phyloP scores from a whole-genome alignment of 2,888 invertebrate species.

The Quadriops clusia region DNA sequence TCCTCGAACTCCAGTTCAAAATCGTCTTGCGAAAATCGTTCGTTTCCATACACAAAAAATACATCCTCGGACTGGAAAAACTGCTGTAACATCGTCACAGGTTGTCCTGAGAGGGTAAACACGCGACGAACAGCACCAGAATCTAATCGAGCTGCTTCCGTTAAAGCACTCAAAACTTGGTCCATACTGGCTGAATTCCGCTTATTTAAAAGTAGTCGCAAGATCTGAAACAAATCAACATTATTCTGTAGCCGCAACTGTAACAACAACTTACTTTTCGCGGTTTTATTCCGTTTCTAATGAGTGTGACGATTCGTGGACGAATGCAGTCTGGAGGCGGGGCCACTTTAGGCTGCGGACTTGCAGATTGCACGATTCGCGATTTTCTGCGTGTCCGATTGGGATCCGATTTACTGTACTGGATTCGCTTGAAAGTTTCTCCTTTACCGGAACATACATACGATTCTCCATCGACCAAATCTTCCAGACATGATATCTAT shows the following conservation, averaged over 20 bases:
- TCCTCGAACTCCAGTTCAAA: conserved; percentile 91
- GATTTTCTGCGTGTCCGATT: conserved; percentile 31
- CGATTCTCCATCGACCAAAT: conserved; percentile 80
- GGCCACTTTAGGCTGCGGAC: conserved; percentile 38
- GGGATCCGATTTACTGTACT: conserved; percentile 51
- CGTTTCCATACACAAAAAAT: conserved; percentile 91
- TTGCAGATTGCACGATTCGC: conserved; percentile 36
- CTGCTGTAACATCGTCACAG: conserved; percentile 66
- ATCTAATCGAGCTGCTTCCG: conserved; percentile 86
- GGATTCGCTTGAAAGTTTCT: conserved; percentile 79
- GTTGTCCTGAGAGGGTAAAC: conserved; percentile 72
- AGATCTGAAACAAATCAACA: no score
- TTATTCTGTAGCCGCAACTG: no score
- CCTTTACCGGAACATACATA: conserved; percentile 94
- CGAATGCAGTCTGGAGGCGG: conserved; percentile 51
- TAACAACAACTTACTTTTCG: conserved; percentile 59
- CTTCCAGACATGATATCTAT: conserved; percentile 63
- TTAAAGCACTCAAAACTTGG: conserved; percentile 84
- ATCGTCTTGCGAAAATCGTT: conserved; percentile 74
- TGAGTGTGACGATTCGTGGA: conserved; percentile 87
- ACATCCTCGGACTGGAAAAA: conserved; percentile 84
- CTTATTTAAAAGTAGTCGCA: conserved; percentile 83
- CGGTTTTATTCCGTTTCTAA: conserved; percentile 90
- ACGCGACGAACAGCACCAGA: conserved; percentile 92
- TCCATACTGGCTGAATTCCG: conserved; percentile 89